Percentiles rank a stretch among this genome's conserved stretches.
These are phyloP conservation scores for Drosophila ironensis DNA, from an alignment of 1,140 invertebrate species.

Conservation along the genomic window DNA sequence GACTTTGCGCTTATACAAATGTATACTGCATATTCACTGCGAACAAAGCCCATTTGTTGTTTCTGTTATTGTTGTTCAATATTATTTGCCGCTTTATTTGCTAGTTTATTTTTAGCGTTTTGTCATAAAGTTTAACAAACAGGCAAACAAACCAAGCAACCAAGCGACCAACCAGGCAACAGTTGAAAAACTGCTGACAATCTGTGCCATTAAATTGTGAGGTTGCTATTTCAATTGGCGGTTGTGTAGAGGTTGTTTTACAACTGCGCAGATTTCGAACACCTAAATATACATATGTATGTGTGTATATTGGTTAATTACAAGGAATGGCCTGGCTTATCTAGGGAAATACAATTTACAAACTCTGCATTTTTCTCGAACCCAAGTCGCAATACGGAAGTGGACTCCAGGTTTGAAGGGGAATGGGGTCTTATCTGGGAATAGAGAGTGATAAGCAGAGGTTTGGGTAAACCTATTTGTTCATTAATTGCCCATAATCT, in stretches of 20 bases:
- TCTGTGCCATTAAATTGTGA: slow-evolving; percentile 53
- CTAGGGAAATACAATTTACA: slow-evolving; percentile 17
- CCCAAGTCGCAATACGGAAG: slow-evolving; percentile 17
- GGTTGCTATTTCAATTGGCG: slow-evolving; percentile 19
- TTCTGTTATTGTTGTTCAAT: slow-evolving; percentile 19
- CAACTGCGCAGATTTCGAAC: slow-evolving; percentile 34
- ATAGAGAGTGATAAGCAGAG: background rate
- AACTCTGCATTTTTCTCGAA: slow-evolving; percentile 2
- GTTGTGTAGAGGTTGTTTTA: slow-evolving; percentile 11
- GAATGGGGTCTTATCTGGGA: background rate
- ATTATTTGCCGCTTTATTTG: slow-evolving; percentile 26
- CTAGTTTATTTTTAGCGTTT: slow-evolving; percentile 70
- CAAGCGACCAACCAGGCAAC: slow-evolving; percentile 26
- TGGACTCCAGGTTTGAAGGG: background rate
- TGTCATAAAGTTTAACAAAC: slow-evolving; percentile 79
- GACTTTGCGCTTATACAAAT: slow-evolving; percentile 53
- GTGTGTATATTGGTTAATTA: slow-evolving; percentile 31
- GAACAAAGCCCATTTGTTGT: slow-evolving; percentile 33
- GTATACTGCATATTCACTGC: slow-evolving; percentile 27
- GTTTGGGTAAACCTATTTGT: no score
- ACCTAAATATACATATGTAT: slow-evolving; percentile 19
- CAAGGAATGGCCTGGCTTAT: slow-evolving; percentile 22
- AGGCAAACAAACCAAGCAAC: slow-evolving; percentile 35
- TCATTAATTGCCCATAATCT: no score
- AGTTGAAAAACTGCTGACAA: slow-evolving; percentile 58